Evolutionary conservation across 2,113 vertebrate genomes (phyloP).

Genomic region (Rhinoderma darwinii): DNA sequence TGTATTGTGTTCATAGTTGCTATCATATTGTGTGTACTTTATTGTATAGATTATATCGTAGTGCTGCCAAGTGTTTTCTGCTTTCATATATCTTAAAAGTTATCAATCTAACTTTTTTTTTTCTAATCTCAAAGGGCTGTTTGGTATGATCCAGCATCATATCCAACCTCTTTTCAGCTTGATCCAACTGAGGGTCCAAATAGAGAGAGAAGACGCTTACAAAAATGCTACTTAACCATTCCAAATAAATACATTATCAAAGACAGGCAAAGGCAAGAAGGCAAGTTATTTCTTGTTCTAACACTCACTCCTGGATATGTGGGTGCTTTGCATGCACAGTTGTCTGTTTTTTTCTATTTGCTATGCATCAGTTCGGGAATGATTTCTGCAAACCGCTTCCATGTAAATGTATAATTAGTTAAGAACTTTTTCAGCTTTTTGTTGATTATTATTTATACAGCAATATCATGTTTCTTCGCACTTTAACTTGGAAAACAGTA

Average conservation of each 20-base stretch:
- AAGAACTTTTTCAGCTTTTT: no score
- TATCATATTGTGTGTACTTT: neutral
- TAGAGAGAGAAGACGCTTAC: slow-evolving; percentile 90
- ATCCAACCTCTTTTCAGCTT: slow-evolving; percentile 94
- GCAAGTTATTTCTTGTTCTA: slow-evolving; percentile 69
- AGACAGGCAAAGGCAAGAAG: slow-evolving; percentile 89
- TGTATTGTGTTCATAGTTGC: neutral
- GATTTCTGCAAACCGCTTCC: no score
- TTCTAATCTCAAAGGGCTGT: slow-evolving; percentile 78
- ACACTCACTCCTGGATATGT: neutral
- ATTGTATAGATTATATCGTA: neutral
- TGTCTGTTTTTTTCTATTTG: neutral
- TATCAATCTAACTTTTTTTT: neutral
- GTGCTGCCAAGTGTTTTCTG: neutral
- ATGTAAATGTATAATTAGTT: no score
- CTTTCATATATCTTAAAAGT: neutral
- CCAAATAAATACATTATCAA: slow-evolving; percentile 97
- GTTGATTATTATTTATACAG: no score
- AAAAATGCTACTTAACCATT: slow-evolving; percentile 95
- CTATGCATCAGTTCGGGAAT: no score
- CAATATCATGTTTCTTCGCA: no score
- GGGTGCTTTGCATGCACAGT: neutral
- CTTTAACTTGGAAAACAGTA: no score
- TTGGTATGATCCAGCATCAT: slow-evolving; percentile 92
- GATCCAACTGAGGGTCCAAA: slow-evolving; percentile 97